A percentile compares a stretch with the other conserved stretches of the same genome.
phyloP scores from a whole-genome alignment of 2,888 invertebrate genomes.

The Drosophila monieri region DNA sequence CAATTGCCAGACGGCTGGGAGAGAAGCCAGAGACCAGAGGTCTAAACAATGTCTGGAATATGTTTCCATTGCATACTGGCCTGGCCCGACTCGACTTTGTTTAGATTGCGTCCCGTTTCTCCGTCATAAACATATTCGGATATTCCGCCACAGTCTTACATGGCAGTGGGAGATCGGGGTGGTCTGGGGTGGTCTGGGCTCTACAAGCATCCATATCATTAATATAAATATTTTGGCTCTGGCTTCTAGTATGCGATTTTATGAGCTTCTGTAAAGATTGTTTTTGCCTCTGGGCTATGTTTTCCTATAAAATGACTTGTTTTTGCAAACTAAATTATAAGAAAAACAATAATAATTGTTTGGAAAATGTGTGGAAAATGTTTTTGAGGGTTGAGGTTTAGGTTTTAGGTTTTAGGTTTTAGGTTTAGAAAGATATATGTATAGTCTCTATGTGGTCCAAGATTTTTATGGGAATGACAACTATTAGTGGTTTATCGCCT shows the following conservation, averaged over 20 bases:
- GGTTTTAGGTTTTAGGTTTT: too few species aligned
- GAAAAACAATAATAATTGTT: conserved; percentile 32
- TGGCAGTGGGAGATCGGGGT: neutral
- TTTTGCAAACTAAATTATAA: conserved; percentile 44
- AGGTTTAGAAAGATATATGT: too few species aligned
- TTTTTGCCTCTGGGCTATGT: conserved; percentile 39
- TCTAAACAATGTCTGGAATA: conserved; percentile 76
- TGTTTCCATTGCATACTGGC: conserved; percentile 60
- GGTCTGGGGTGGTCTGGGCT: too few species aligned
- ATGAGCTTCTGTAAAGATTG: conserved; percentile 62
- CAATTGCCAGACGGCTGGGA: conserved; percentile 22
- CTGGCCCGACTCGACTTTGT: conserved; percentile 48
- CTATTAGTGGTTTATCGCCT: conserved; percentile 26
- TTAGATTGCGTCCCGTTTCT: conserved; percentile 54
- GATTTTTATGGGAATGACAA: conserved; percentile 21
- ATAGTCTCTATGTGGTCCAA: conserved; percentile 1
- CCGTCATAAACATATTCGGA: conserved; percentile 65
- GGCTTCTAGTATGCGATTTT: conserved; percentile 60
- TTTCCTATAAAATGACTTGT: conserved; percentile 58
- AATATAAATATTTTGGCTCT: conserved; percentile 70
- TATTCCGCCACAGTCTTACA: conserved; percentile 33
- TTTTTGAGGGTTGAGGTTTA: too few species aligned
- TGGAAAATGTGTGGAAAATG: conserved; percentile 4
- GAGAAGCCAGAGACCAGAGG: conserved; percentile 37
- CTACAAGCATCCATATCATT: conserved; percentile 56